Evolutionary conservation across 2,888 invertebrate species (phyloP).

Genomic region (Oscheius sp.): DNA sequence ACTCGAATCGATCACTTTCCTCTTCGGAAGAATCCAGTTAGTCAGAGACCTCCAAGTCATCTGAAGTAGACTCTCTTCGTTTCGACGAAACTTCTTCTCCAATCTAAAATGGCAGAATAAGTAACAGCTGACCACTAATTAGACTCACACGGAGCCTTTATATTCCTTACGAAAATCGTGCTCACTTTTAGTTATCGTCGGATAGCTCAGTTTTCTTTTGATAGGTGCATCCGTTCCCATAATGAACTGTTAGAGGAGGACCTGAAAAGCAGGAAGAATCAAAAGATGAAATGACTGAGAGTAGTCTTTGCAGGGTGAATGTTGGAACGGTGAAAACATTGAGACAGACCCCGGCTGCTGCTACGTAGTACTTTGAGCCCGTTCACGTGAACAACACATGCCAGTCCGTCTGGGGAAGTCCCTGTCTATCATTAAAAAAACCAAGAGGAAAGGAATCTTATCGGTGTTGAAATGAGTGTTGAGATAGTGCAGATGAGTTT

Average conservation of each 20-base stretch:
- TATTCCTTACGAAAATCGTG: constrained; percentile 53
- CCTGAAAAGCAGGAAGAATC: not conserved
- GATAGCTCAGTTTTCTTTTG: constrained; percentile 23
- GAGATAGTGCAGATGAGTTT: not conserved
- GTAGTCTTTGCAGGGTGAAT: not conserved
- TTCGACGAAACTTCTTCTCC: constrained; percentile 45
- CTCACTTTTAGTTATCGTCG: constrained; percentile 5
- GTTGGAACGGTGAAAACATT: not conserved
- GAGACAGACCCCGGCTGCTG: constrained; percentile 5
- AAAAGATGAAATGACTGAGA: not conserved
- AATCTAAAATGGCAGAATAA: constrained; percentile 33
- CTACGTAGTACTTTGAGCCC: constrained; percentile 3
- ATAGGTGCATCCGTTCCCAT: not conserved
- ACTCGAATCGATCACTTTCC: constrained; percentile 3
- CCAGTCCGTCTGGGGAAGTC: not conserved
- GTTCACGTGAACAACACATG: constrained; percentile 24
- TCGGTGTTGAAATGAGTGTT: too few relatives aligned
- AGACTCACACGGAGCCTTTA: constrained; percentile 55
- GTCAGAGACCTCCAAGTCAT: constrained; percentile 37
- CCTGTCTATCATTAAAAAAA: not conserved
- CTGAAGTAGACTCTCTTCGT: constrained; percentile 26
- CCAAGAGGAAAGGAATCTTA: not conserved
- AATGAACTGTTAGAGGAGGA: not conserved
- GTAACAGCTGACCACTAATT: not conserved
- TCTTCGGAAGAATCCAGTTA: constrained; percentile 44